Evolutionary conservation across 2,888 invertebrate species (phyloP), one percentile per base, ranked within the genome.

Genomic region (Acheta domesticus): DNA sequence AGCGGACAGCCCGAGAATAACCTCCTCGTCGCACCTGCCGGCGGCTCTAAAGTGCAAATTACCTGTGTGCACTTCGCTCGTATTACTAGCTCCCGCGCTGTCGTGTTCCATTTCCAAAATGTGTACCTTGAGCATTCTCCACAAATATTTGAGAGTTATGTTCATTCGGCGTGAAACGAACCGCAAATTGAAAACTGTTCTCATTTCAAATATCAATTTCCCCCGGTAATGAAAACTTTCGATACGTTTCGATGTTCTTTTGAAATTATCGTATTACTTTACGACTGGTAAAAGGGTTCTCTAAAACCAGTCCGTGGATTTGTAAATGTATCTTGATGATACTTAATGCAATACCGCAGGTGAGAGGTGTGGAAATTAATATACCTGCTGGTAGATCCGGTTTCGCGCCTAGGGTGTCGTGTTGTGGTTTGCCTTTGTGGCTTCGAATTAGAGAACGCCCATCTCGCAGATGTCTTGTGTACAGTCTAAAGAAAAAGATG

Each of bases 321-420:
- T 62, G 62, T 62, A 62, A 62, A 62, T 62, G 62, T 62, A 62
- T n/a, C 62, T 62, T n/a, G 62, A 62, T 19, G 62, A 62, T 19
- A n/a, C n/a, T 62, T 62, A 62, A 62, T 62, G n/a, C n/a, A 62
- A 14, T 62, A n/a, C n/a, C n/a, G 62, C 62, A n/a, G 62, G 62
- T 62, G 62, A 12, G 14, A n/a, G n/a, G 62, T 62, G 14, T 62
- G 62, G 62, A 62, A 62, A 62, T n/a, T 62, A 62, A 19, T 62
- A 62, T n/a, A 36, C 62, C 16, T 19, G n/a, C 16, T 62, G 62
- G 62, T 5, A 8, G 62, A n/a, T 62, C 62, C n/a, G 62, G 14
- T n/a, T 62, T 62, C 62, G 14, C 36, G 36, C 36, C 36, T 36
- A 36, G 62, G 62, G 14, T 62, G 62, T 19, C 16, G n/a, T 62